Conservation (phyloP, 2,113 vertebrate genomes). For the Danionella cerebrum region DNA sequence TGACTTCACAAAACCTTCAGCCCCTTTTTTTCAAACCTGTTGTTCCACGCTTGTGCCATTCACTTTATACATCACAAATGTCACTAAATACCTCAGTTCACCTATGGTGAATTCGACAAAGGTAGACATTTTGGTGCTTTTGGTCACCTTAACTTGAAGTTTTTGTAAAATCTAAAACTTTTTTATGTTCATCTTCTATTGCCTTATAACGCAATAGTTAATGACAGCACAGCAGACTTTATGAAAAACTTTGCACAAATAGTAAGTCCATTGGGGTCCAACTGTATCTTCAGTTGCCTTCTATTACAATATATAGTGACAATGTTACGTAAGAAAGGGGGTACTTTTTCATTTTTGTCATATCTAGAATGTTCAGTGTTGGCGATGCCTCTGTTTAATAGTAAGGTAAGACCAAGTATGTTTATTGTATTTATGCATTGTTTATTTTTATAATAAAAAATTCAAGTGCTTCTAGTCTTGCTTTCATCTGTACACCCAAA, state of each 20-base stretch:
- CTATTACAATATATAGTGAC: neutral
- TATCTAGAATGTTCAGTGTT: neutral
- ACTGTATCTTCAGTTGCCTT: conserved; percentile 10
- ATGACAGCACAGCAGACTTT: neutral
- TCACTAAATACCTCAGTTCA: neutral
- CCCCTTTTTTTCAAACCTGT: neutral
- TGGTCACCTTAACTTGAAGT: neutral
- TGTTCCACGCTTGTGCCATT: conserved; percentile 45
- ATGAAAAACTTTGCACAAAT: neutral
- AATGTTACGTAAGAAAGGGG: neutral
- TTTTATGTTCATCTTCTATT: conserved; percentile 38
- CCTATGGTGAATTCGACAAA: conserved; percentile 5
- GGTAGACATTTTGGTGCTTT: neutral
- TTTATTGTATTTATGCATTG: neutral
- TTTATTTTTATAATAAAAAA: conserved; percentile 17
- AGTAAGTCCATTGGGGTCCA: neutral
- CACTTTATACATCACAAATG: conserved; percentile 11
- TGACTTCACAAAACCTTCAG: conserved; percentile 30
- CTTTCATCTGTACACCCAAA: too few relatives aligned
- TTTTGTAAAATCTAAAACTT: neutral
- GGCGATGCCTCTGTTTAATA: neutral
- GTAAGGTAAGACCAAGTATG: neutral
- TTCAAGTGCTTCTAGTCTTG: conserved; percentile 37
- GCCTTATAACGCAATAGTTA: conserved; percentile 49
- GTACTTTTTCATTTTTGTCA: neutral